Conservation (phyloP, 2,797 vertebrate species). For the Threskiornis aethiopicus region DNA sequence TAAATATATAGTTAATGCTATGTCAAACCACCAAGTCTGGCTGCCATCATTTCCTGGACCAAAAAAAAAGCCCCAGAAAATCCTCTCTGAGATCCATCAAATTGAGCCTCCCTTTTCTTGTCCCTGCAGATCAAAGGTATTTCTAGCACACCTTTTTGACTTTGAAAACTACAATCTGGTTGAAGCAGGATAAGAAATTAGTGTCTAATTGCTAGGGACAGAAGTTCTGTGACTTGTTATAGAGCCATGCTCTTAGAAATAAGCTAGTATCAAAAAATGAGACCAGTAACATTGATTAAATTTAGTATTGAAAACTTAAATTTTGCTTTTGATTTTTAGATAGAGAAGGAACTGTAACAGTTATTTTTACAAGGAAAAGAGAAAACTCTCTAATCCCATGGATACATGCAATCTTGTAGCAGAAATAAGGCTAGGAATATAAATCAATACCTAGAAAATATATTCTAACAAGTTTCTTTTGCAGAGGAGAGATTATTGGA, state of each 20-base stretch:
- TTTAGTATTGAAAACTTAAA: background rate
- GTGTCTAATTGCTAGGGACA: background rate
- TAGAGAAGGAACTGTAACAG: background rate
- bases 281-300: background rate
- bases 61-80: background rate
- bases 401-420: background rate
- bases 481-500: background rate
- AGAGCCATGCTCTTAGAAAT: background rate
- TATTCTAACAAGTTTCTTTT: background rate
- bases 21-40: background rate
- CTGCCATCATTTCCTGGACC: background rate
- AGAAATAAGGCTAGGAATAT: background rate
- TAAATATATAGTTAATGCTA: background rate
- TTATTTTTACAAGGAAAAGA: background rate
- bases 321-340: background rate
- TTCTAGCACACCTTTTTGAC: background rate
- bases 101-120: background rate
- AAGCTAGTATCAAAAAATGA: background rate
- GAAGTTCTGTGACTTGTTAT: too few species aligned
- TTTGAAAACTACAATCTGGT: background rate
- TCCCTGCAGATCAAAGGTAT: background rate
- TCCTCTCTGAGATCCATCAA: background rate
- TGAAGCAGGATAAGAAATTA: background rate
- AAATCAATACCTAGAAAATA: background rate
- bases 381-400: background rate